Base-by-base conservation (phyloP, 2,888 invertebrate genomes). In the Kuschelorhynchus macadamiae region DNA sequence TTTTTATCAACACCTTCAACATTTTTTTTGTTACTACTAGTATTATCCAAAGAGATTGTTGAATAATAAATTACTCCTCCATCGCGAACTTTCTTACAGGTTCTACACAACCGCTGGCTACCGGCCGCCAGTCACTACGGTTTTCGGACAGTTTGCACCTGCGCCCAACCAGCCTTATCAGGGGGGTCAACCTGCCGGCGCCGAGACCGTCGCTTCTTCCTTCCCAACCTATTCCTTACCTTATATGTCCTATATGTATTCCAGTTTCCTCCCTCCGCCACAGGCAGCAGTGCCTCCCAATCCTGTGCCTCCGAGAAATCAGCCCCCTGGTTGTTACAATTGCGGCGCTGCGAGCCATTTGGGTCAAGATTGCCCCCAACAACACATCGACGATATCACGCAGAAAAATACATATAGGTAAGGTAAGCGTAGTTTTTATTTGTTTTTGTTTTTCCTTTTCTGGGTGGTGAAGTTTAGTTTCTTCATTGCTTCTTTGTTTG, bases 381-480 rank as follows among this genome's bases (percentile, higher is more conserved):
- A 92, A 72, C 94, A 94, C 62, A 94, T 97, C 90, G 96, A 97
- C 83, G 95, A 95, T 84, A 92, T 95, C 85, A 94, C 95, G 39
- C 88, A 91, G 76, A 89, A 89, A 72, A 89, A 89, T 72, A 87
- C 88, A 70, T 91, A 90, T 79, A 89, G 82, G 83, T 91, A 68
- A 91, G 91, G 82, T 91, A 88, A 81, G 85, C 71, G 33, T 30
- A 36, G 25, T 33, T 53, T 53, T 53, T 42, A 17, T 9, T 11
- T 55, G 33, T 17, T 59, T 39, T 55, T 42, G 9, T 32, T 1
- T 42, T 56, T 1, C 18, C 25, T 7, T 25, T 25, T 7, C 7
- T 5, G 25, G 25, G 25, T 3, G 4, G 3, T 25, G 25, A 25
- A 25, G 25, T 25, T 3, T 7, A 7, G 25, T 25, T 25, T 25